Evolutionary conservation across 2,797 vertebrate species (phyloP), one percentile per base, ranked within the genome.

Genomic region (Takifugu ocellatus): DNA sequence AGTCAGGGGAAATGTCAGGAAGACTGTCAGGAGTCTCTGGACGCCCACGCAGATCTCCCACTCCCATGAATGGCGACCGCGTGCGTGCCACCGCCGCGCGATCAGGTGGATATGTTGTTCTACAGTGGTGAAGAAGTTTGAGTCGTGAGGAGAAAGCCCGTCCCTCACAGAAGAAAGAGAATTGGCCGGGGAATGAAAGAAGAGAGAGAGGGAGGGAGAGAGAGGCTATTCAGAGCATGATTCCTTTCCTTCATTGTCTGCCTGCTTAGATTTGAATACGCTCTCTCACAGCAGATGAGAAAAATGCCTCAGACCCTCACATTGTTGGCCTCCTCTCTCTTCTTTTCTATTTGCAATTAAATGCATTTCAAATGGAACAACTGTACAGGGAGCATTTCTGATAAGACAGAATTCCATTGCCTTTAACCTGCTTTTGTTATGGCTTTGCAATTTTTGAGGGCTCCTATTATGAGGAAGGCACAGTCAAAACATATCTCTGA

Each of bases 341-440:
- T 86, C 88, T 90, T 90, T 90, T 92, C 88, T 92, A 91, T 92
- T 92, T 92, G 90, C 90, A 92, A 91, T 92, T 92, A 92, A 92
- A 92, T 92, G 91, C 90, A 91, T 92, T 92, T 92, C 88, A 91
- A 91, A 91, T 86, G 90, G 90, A 91, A 91, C 90, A 90, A 92
- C 87, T 91, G 90, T 90, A 91, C 86, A 87, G 89, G 90, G 90
- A 90, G 90, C 86, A 86, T 84, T 89, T 84, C 75, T 76, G 90
- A 92, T 91, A 92, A 92, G 88, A 61, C 77, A 66, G 78, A 89
- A 89, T 88, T 86, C 84, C 88, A 89, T 88, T 89, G 84, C 88
- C 88, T 87, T 87, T 89, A 89, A 84, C 83, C 86, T 85, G 82
- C 78, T 89, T 48, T 91, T 91, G 88, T 91, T 81, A 81, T 81